Evolutionary conservation across 1,140 invertebrate species (phyloP), one percentile per base, ranked within the genome.

Genomic region (Drosophila persimilis): DNA sequence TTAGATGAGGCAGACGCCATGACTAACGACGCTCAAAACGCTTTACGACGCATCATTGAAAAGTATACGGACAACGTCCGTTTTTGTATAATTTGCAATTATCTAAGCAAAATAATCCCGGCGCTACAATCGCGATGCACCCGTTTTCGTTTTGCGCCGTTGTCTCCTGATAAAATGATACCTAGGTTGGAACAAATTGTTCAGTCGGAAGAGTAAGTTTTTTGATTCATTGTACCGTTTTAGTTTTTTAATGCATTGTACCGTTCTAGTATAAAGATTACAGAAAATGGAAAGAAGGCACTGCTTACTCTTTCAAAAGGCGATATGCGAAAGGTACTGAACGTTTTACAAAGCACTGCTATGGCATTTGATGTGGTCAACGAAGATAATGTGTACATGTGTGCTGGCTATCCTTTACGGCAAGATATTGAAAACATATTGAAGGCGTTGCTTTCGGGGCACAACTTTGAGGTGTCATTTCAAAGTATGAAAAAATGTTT

Each of bases 21-120:
- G 99, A 99, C 99, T 3, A 97, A 98, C 91, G 98, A 99, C 95
- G 99, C 99, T 3, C 99, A 99, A 92, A 99, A 99, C 95, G 98
- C 99, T 31, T 93, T 99, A 2, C 94, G 98, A 79, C 95, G 99
- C 95, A 98, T 99, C 78, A 99, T 99, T 91, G 99, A 99, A 92
- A 99, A 99, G 90, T 99, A 98, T 88, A 99, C 99, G 22, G 98
- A 99, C 62, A 99, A 99, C 92, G 97, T 98, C 1, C 93, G 99
- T 26, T 99, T 99, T 91, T 99, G 99, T 90, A 95, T 99, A 46
- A 99, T 99, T 86, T 99, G 98, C 92, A 99, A 99, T 92, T 99
- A 99, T 92, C 92, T 99, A 45, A 97, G 97, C 63, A 99, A 99
- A 93, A 99, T 99, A 24, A 99, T 99, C 74, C 99, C 99, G 22